Conservation (phyloP, 1,140 invertebrate species). For the Drosophila micromelanica region DNA sequence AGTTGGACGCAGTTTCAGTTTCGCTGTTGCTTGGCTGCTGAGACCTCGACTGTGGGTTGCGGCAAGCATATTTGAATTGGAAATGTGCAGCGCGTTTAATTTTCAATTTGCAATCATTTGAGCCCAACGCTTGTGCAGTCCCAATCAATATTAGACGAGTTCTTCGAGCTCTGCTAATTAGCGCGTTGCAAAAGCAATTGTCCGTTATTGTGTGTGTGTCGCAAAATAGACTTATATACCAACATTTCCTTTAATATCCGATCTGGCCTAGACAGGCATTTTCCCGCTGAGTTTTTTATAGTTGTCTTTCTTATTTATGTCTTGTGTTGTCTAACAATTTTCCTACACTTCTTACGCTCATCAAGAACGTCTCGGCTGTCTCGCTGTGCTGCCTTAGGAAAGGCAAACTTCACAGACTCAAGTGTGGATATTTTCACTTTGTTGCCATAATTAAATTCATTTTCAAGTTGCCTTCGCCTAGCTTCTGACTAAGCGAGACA, state of each 20-base stretch:
- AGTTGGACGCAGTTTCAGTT: constrained; percentile 46
- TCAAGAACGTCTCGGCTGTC: constrained; percentile 52
- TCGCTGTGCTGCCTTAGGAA: constrained; percentile 16
- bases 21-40: constrained; percentile 41
- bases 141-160: constrained; percentile 67
- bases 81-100: constrained; percentile 74
- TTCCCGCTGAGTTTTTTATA: constrained; percentile 35
- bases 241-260: constrained; percentile 41
- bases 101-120: constrained; percentile 81
- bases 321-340: constrained; percentile 78
- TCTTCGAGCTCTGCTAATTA: constrained; percentile 67
- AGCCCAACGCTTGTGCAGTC: constrained; percentile 16
- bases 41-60: constrained; percentile 35
- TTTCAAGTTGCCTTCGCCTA: constrained; percentile 70
- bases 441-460: constrained; percentile 82
- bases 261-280: constrained; percentile 37
- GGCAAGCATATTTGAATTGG: constrained; percentile 71
- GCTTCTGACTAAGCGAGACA: constrained; percentile 42
- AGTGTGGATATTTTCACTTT: constrained; percentile 83
- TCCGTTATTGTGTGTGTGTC: constrained; percentile 4
- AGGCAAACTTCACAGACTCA: constrained; percentile 72
- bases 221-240: constrained; percentile 8
- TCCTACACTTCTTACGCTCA: constrained; percentile 69
- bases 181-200: constrained; percentile 67
- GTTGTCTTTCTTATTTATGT: constrained; percentile 66